phyloP scores from a whole-genome alignment of 2,888 invertebrate species.

The Hypselothyrea guttata region DNA sequence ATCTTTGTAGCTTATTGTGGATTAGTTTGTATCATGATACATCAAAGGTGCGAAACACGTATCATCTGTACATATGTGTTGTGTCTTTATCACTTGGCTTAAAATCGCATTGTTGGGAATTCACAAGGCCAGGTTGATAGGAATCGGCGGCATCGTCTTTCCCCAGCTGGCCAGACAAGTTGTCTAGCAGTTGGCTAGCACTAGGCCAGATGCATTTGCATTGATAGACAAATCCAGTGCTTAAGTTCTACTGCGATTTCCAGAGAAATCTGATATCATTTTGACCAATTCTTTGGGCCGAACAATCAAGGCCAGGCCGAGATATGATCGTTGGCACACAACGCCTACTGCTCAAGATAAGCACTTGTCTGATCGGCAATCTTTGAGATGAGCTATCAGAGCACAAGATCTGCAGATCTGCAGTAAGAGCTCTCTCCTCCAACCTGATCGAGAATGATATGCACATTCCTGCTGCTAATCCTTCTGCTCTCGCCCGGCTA shows the following conservation, averaged over 20 bases:
- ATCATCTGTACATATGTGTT: too few species aligned
- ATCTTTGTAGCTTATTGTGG: too few species aligned
- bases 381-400: constrained; percentile 39
- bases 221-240: constrained; percentile 64
- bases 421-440: constrained; percentile 27
- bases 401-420: constrained; percentile 49
- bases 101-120: neutral
- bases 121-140: neutral
- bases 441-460: constrained; percentile 65
- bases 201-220: constrained; percentile 42
- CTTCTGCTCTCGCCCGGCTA: constrained; percentile 63
- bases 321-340: constrained; percentile 38
- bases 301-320: constrained; percentile 23
- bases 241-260: constrained; percentile 46
- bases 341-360: constrained; percentile 55
- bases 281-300: constrained; percentile 31
- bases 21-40: too few species aligned
- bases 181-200: constrained; percentile 43
- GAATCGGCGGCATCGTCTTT: constrained; percentile 1
- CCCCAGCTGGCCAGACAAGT: constrained; percentile 44
- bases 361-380: constrained; percentile 72
- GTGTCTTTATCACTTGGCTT: neutral
- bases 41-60: too few species aligned
- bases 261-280: constrained; percentile 61
- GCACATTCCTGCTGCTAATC: constrained; percentile 69